Conservation (phyloP, 2,888 invertebrate species). For the Cheilosia variabilis region DNA sequence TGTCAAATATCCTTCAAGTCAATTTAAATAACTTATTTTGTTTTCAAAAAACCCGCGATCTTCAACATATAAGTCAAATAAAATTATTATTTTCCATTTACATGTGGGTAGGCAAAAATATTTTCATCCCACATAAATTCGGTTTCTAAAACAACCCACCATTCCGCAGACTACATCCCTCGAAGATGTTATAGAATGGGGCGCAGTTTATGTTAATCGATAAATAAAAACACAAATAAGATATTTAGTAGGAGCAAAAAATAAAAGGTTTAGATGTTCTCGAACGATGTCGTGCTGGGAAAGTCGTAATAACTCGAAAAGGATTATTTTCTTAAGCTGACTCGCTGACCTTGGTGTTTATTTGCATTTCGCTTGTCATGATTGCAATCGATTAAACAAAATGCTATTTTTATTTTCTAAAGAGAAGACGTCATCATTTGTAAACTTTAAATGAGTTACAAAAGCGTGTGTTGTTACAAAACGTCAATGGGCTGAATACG, state of each 20-base stretch:
- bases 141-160: neutral
- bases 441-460: neutral
- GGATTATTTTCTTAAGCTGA: slow-evolving; percentile 8
- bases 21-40: too few species aligned
- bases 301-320: slow-evolving; percentile 9
- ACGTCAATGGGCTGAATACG: too few species aligned
- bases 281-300: slow-evolving; percentile 22
- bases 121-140: neutral
- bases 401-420: neutral
- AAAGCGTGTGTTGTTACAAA: neutral
- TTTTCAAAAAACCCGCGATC: too few species aligned
- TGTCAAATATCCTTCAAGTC: too few species aligned
- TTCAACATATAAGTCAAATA: too few species aligned
- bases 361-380: neutral
- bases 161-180: neutral
- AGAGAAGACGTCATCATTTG: neutral
- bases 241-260: slow-evolving; percentile 1
- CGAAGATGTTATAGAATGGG: neutral
- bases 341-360: slow-evolving; percentile 8
- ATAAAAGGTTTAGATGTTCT: neutral
- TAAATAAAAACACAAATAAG: slow-evolving; percentile 17
- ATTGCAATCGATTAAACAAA: slow-evolving; percentile 38
- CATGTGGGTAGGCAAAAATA: too few species aligned
- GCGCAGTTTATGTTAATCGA: slow-evolving; percentile 13
- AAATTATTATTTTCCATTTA: too few species aligned